Conservation (phyloP, 2,797 vertebrate genomes). For the Pachyuromys duprasi region DNA sequence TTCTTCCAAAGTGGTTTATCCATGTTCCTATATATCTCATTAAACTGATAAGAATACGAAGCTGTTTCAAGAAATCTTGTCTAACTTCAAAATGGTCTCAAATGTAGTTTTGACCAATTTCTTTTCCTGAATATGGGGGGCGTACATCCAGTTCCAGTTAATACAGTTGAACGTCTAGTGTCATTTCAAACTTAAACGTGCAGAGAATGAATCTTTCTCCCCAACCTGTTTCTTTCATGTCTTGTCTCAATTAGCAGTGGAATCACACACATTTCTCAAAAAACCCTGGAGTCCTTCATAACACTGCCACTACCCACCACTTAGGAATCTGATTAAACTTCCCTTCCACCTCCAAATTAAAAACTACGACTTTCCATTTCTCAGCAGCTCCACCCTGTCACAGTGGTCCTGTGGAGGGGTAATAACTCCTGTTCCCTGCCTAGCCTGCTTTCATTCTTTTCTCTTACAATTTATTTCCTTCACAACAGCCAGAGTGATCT, state of each 20-base stretch:
- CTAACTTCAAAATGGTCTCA: slow-evolving; percentile 36
- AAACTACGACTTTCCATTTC: neutral
- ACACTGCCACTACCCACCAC: neutral
- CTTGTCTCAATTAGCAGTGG: neutral
- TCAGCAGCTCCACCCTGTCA: neutral
- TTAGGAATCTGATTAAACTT: neutral
- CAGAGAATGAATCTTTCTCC: slow-evolving; percentile 1
- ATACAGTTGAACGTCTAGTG: slow-evolving; percentile 40
- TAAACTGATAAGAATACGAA: neutral
- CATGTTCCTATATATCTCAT: neutral
- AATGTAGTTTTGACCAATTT: neutral
- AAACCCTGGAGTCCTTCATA: neutral
- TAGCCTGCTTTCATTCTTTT: slow-evolving; percentile 1
- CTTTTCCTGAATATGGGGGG: neutral
- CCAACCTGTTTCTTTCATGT: neutral
- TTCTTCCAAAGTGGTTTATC: neutral
- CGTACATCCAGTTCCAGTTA: neutral
- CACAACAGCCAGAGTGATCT: neutral
- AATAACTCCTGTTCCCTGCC: neutral
- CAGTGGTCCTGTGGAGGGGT: neutral
- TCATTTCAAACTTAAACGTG: neutral
- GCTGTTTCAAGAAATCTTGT: neutral
- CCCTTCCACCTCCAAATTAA: neutral
- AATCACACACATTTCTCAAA: neutral
- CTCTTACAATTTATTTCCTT: neutral